Conservation (phyloP, 2,888 invertebrate species). For the Hipparchia semele region DNA sequence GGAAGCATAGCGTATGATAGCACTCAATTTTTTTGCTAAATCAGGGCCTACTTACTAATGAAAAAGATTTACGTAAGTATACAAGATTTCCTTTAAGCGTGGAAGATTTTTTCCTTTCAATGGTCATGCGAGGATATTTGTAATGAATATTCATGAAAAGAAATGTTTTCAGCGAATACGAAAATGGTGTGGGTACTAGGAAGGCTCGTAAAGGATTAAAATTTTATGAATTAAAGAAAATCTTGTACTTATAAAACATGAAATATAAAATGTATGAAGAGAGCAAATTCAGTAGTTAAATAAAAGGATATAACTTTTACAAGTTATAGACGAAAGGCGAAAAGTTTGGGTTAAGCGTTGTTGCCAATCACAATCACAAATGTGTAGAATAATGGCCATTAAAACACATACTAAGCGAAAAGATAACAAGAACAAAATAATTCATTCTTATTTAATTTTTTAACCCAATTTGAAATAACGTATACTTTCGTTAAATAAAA, state of each 20-base stretch:
- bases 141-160: slow-evolving; percentile 45
- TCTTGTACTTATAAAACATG: slow-evolving; percentile 28
- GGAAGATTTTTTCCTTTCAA: slow-evolving; percentile 40
- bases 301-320: background rate
- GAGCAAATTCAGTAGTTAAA: slow-evolving; percentile 26
- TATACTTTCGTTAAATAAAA: slow-evolving; percentile 32
- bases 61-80: slow-evolving; percentile 37
- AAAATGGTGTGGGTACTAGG: slow-evolving; percentile 14
- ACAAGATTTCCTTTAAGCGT: slow-evolving; percentile 45
- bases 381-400: background rate
- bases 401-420: slow-evolving; percentile 33
- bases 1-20: slow-evolving; percentile 43
- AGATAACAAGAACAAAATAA: slow-evolving; percentile 17
- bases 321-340: background rate
- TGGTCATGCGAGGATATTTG: slow-evolving; percentile 40
- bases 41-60: slow-evolving; percentile 33
- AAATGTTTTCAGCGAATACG: slow-evolving; percentile 35
- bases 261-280: slow-evolving; percentile 29
- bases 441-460: slow-evolving; percentile 13
- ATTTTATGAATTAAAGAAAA: slow-evolving; percentile 27
- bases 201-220: background rate
- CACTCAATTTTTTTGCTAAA: slow-evolving; percentile 36
- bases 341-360: slow-evolving; percentile 3
- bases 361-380: slow-evolving; percentile 23
- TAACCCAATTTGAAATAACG: slow-evolving; percentile 39